Conservation (phyloP, 2,113 vertebrate species). For the Gyps fulvus region DNA sequence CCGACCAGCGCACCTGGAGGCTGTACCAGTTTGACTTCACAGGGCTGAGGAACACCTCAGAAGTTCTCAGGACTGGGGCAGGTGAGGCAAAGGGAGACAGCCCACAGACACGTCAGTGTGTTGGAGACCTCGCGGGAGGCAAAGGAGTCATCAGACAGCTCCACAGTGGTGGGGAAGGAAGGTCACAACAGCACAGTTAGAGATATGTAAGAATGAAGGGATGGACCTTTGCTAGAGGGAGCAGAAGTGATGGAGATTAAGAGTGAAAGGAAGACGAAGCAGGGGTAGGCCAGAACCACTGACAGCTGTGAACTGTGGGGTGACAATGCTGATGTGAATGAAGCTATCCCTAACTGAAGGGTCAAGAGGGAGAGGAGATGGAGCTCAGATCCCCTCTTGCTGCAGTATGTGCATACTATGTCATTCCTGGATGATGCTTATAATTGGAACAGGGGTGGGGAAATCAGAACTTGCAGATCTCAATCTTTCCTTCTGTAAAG, state of each 20-base stretch:
- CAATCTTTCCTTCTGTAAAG: background rate
- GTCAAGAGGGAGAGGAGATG: background rate
- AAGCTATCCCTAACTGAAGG: background rate
- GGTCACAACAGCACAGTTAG: background rate
- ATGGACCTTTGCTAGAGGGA: background rate
- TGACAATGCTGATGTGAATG: background rate
- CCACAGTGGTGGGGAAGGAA: background rate
- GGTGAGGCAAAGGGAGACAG: constrained; percentile 58
- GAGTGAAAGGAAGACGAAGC: background rate
- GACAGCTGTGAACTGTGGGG: background rate
- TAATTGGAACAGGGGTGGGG: background rate
- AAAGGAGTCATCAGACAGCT: background rate
- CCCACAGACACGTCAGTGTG: background rate
- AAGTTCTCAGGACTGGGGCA: constrained; percentile 68
- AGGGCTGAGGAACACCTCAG: constrained; percentile 73
- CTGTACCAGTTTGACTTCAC: constrained; percentile 80
- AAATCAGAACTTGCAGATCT: background rate
- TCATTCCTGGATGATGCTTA: background rate
- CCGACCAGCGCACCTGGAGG: constrained; percentile 77
- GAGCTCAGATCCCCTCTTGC: background rate
- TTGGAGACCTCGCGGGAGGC: background rate
- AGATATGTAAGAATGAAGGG: background rate
- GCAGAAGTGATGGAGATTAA: background rate
- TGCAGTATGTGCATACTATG: background rate
- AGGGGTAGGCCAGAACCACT: background rate